These are phyloP conservation scores for Caenorhabditis sp. DNA, from an alignment of 2,888 invertebrate genomes.

Conservation along the genomic window DNA sequence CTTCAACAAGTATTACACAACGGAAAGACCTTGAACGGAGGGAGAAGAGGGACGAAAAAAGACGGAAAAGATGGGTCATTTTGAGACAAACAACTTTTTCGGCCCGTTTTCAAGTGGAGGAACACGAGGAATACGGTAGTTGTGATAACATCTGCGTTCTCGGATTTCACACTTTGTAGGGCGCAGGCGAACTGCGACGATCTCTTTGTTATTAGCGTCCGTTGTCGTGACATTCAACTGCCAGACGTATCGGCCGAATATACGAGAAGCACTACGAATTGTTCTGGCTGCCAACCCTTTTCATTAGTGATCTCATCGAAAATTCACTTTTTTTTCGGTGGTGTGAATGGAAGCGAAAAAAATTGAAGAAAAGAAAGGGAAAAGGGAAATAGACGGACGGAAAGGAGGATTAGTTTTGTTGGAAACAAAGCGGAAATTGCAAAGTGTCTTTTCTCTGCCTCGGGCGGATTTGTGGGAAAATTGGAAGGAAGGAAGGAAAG, in stretches of 20 bases:
- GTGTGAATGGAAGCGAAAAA: not conserved
- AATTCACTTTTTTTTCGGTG: not conserved
- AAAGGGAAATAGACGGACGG: not conserved
- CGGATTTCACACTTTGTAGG: too few species aligned
- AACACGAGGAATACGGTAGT: not conserved
- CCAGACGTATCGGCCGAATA: too few species aligned
- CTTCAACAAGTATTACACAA: constrained; percentile 9
- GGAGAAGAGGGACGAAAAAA: constrained; percentile 13
- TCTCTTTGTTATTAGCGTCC: too few species aligned
- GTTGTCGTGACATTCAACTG: too few species aligned
- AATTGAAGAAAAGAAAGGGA: not conserved
- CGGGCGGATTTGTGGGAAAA: constrained; percentile 18
- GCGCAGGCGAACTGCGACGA: too few species aligned
- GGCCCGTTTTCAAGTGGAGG: constrained; percentile 19
- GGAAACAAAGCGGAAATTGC: constrained; percentile 20
- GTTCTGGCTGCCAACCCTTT: too few species aligned
- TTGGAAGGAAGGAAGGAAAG: constrained; percentile 6
- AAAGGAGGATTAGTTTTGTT: constrained; percentile 13
- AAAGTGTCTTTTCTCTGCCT: constrained; percentile 3
- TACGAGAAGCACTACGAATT: too few species aligned
- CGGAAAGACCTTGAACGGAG: constrained; percentile 39
- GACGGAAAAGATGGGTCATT: constrained; percentile 19
- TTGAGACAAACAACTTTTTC: constrained; percentile 19
- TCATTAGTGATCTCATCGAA: not conserved
- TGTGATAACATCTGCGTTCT: constrained; percentile 8